phyloP scores from a whole-genome alignment of 53 echinoderm and acorn worm species.

The Antedon mediterranea region DNA sequence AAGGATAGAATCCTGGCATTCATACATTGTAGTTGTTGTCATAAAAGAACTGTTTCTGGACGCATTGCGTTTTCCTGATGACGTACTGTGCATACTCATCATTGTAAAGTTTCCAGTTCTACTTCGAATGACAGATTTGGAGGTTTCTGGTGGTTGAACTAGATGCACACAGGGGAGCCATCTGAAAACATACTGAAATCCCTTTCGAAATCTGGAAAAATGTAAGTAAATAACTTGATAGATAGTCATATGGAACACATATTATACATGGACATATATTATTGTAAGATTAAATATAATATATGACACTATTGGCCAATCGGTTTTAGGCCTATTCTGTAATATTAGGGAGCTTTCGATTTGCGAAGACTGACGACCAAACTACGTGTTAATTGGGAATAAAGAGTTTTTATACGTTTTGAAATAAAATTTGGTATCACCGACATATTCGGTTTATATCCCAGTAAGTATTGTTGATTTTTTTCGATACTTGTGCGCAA shows the following conservation, averaged over 20 bases:
- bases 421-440: too few species aligned
- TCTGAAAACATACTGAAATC: constrained; percentile 79
- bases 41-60: neutral
- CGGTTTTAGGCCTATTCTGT: too few species aligned
- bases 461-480: neutral
- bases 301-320: too few species aligned
- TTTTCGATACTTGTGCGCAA: too few species aligned
- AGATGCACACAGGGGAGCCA: constrained; percentile 12
- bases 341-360: too few species aligned
- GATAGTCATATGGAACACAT: too few species aligned
- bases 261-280: too few species aligned
- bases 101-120: neutral
- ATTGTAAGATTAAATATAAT: too few species aligned
- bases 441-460: neutral
- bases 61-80: neutral
- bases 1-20: neutral
- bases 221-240: too few species aligned
- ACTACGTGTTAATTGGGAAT: too few species aligned
- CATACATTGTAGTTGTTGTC: neutral
- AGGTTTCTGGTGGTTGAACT: neutral
- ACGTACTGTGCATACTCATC: neutral
- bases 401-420: too few species aligned
- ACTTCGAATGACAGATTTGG: neutral
- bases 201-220: constrained; percentile 65
- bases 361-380: too few species aligned